These are phyloP conservation scores for Orchesellides sinensis DNA, from an alignment of 2,888 invertebrate species.

Conservation along the genomic window DNA sequence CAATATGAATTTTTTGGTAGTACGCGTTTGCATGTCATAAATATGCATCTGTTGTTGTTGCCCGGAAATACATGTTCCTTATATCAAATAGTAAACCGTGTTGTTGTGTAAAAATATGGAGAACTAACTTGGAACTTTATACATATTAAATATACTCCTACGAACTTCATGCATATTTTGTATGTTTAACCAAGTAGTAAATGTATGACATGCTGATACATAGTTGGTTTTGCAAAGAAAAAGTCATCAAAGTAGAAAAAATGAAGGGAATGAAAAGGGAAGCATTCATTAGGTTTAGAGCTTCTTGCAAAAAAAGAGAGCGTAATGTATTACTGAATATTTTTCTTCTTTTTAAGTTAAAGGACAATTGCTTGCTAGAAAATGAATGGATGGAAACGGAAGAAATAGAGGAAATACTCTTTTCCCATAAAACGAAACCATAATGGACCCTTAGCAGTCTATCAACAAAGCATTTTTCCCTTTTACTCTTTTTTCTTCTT, in stretches of 20 bases:
- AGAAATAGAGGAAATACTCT: conserved; percentile 29
- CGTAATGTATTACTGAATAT: conserved; percentile 8
- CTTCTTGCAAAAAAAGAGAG: background rate
- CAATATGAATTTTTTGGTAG: conserved; percentile 15
- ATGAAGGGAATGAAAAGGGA: conserved; percentile 25
- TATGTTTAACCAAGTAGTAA: background rate
- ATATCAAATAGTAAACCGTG: background rate
- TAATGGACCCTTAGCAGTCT: conserved; percentile 34
- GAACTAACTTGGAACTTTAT: conserved; percentile 4
- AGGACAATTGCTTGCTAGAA: conserved; percentile 17
- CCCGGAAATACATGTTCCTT: conserved; percentile 25
- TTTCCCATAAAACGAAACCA: conserved; percentile 32
- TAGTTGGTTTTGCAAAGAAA: conserved; percentile 6
- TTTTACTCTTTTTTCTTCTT: background rate
- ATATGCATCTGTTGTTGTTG: conserved; percentile 35
- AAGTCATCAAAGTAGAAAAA: conserved; percentile 30
- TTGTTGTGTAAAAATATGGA: background rate
- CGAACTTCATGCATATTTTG: conserved; percentile 1
- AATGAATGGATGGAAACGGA: conserved; percentile 15
- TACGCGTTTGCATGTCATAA: conserved; percentile 28
- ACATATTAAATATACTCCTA: conserved; percentile 8
- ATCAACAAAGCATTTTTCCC: conserved; percentile 31
- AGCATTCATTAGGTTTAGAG: conserved; percentile 5
- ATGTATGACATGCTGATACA: conserved; percentile 11
- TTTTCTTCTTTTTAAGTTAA: conserved; percentile 8